Evolutionary conservation across 2,113 vertebrate species (phyloP).

Genomic region (Cisticola juncidis): DNA sequence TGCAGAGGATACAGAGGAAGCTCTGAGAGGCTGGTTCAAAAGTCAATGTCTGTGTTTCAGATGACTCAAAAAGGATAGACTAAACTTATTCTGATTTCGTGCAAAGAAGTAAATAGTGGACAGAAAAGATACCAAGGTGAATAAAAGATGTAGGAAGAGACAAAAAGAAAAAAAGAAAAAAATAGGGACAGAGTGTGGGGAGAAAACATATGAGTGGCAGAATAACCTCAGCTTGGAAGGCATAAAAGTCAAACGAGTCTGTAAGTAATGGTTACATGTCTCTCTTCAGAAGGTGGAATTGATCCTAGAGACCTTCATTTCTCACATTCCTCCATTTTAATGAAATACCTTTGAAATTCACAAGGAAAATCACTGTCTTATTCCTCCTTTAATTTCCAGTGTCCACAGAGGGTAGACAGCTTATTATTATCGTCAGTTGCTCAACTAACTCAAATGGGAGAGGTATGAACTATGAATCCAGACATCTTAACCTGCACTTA

Average conservation of each 20-base stretch:
- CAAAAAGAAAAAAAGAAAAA: neutral
- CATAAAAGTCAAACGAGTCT: neutral
- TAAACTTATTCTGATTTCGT: neutral
- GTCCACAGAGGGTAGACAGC: neutral
- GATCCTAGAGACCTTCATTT: neutral
- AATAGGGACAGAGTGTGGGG: fast-evolving
- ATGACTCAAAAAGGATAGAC: neutral
- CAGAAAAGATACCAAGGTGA: neutral
- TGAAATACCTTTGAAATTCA: neutral
- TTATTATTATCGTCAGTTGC: neutral
- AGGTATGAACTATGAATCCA: neutral
- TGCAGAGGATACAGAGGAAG: neutral
- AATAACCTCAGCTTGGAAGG: neutral
- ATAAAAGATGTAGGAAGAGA: neutral
- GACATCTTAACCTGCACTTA: neutral
- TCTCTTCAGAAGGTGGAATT: neutral
- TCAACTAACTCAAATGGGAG: neutral
- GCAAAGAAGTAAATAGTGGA: neutral
- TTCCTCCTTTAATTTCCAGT: neutral
- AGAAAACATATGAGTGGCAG: neutral
- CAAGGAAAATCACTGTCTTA: neutral
- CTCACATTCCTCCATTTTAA: neutral
- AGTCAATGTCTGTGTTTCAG: neutral
- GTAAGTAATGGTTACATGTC: neutral
- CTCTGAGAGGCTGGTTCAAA: neutral